phyloP scores from a whole-genome alignment of 2,888 invertebrate genomes.

The Sphecodes monilicornis region DNA sequence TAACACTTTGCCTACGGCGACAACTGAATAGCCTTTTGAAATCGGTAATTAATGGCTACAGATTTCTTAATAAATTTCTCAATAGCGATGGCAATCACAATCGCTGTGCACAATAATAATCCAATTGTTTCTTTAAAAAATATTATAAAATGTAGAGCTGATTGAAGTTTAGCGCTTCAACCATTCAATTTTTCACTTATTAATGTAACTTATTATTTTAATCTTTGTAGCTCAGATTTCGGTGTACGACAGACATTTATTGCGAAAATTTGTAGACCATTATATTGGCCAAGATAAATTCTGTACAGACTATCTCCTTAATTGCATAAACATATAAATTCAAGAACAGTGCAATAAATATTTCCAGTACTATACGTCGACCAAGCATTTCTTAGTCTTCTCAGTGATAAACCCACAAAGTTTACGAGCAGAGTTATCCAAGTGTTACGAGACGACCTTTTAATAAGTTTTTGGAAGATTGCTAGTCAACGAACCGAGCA shows the following conservation, averaged over 20 bases:
- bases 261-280: not conserved
- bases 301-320: too few relatives aligned
- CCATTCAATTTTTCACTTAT: not conserved
- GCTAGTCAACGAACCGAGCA: not conserved
- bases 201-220: not conserved
- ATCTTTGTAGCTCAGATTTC: not conserved
- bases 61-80: not conserved
- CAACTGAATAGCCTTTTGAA: not conserved
- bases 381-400: conserved; percentile 5
- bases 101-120: not conserved
- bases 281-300: not conserved
- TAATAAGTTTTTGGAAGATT: not conserved
- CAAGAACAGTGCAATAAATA: not conserved
- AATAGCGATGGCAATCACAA: not conserved
- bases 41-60: not conserved
- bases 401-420: not conserved
- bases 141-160: not conserved
- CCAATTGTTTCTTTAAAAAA: not conserved
- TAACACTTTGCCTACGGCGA: not conserved
- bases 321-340: not conserved
- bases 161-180: not conserved
- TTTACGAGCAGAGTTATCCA: not conserved
- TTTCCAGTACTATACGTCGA: not conserved
- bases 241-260: not conserved
- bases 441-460: not conserved